phyloP scores from a whole-genome alignment of 2,113 vertebrate genomes.

The Forbesichthys agassizii region DNA sequence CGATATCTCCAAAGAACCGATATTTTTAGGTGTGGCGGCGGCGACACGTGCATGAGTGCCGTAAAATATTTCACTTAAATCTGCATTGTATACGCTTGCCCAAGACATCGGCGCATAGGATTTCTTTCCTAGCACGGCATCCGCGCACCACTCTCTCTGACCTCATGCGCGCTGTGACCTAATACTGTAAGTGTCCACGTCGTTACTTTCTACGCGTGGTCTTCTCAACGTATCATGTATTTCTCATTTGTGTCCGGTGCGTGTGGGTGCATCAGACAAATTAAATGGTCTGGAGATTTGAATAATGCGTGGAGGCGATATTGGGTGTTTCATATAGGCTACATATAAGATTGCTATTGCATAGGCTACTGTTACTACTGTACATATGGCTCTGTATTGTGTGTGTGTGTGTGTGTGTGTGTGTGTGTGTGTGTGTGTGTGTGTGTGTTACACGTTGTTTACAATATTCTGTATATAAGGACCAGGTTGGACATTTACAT shows the following conservation, averaged over 20 bases:
- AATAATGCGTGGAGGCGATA: too few species aligned
- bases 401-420: too few species aligned
- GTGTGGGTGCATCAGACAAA: too few species aligned
- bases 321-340: too few species aligned
- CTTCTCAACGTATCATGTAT: neutral
- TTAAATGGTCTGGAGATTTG: too few species aligned
- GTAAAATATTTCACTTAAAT: slow-evolving; percentile 44
- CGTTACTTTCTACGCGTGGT: neutral
- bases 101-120: slow-evolving; percentile 66
- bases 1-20: neutral
- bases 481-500: too few species aligned
- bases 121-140: slow-evolving; percentile 72
- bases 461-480: too few species aligned
- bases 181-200: slow-evolving; percentile 23
- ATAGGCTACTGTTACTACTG: too few species aligned
- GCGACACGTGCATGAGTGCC: slow-evolving; percentile 18
- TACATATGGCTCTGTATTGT: too few species aligned
- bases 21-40: slow-evolving; percentile 15
- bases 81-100: slow-evolving; percentile 47
- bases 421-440: too few species aligned
- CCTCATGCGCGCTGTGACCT: slow-evolving; percentile 30
- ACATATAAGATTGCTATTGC: too few species aligned
- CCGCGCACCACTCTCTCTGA: slow-evolving; percentile 51
- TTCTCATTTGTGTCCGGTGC: slow-evolving; percentile 4
- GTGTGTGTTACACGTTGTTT: too few species aligned